Evolutionary conservation across 2,113 vertebrate species (phyloP).

Genomic region (Austrofundulus limnaeus): DNA sequence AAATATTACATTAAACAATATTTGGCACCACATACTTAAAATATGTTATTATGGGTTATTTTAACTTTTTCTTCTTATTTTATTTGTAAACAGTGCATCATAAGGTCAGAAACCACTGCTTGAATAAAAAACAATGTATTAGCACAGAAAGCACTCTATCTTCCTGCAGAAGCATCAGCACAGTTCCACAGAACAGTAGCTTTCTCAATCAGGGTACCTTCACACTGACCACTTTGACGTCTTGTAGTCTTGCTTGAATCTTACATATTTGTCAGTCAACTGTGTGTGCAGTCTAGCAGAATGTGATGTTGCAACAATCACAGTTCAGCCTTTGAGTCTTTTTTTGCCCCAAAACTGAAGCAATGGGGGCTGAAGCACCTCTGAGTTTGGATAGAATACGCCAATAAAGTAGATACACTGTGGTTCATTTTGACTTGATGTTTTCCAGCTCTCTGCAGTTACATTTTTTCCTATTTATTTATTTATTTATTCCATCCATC

Average conservation of each 20-base stretch:
- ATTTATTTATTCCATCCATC: too few relatives aligned
- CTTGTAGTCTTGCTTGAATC: conserved; percentile 17
- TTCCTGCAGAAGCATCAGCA: background rate
- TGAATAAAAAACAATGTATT: background rate
- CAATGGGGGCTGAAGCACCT: conserved; percentile 16
- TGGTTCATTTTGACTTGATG: conserved; percentile 36
- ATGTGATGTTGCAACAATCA: conserved; percentile 34
- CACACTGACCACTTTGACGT: conserved; percentile 1
- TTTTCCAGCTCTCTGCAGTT: conserved; percentile 34
- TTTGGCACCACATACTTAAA: too few relatives aligned
- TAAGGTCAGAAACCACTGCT: background rate
- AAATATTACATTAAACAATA: too few relatives aligned
- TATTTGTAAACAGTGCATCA: background rate
- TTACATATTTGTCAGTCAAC: conserved; percentile 22
- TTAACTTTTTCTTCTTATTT: background rate
- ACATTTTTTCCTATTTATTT: conserved; percentile 47
- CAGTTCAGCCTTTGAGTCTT: background rate
- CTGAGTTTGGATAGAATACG: conserved; percentile 14
- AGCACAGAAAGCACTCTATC: background rate
- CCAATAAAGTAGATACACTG: conserved; percentile 11
- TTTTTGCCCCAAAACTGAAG: conserved; percentile 11
- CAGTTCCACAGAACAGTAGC: background rate
- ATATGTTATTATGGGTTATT: background rate
- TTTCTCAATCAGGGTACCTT: background rate
- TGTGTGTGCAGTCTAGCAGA: conserved; percentile 24